Conservation (phyloP, 2,113 vertebrate genomes). For the Prinia subflava region DNA sequence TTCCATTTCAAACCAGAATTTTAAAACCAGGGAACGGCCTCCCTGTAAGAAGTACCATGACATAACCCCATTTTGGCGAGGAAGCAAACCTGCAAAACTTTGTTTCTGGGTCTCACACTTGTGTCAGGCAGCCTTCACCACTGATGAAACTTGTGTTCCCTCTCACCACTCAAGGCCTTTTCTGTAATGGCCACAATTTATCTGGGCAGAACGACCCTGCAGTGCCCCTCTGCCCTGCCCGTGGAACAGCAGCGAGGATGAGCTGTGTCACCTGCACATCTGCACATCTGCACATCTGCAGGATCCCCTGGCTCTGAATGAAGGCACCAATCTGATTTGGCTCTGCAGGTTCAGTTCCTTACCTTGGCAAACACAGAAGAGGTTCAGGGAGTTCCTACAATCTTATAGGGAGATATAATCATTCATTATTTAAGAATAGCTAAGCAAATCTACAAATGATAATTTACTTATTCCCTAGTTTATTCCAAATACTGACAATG, state of each 20-base stretch:
- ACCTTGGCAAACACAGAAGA: not conserved
- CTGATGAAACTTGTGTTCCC: not conserved
- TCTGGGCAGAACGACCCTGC: not conserved
- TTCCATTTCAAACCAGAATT: conserved; percentile 1
- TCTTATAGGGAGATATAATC: not conserved
- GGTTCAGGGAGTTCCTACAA: not conserved
- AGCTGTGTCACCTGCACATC: not conserved
- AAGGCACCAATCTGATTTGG: not conserved
- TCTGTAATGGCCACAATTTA: not conserved
- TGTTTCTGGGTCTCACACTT: not conserved
- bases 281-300: not conserved
- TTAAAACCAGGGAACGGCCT: not conserved
- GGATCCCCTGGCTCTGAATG: not conserved
- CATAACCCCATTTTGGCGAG: not conserved
- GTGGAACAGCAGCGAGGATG: not conserved
- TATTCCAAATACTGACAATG: not conserved
- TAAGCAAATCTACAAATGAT: not conserved
- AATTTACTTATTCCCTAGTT: not conserved
- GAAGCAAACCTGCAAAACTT: not conserved
- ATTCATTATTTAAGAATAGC: not conserved
- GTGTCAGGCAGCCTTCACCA: not conserved
- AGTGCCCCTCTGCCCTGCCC: not conserved
- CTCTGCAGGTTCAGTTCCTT: not conserved
- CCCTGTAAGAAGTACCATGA: not conserved
- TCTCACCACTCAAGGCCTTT: conserved; percentile 4